These are phyloP conservation scores for Nineta flava DNA, from an alignment of 2,888 invertebrate species.

Conservation along the genomic window DNA sequence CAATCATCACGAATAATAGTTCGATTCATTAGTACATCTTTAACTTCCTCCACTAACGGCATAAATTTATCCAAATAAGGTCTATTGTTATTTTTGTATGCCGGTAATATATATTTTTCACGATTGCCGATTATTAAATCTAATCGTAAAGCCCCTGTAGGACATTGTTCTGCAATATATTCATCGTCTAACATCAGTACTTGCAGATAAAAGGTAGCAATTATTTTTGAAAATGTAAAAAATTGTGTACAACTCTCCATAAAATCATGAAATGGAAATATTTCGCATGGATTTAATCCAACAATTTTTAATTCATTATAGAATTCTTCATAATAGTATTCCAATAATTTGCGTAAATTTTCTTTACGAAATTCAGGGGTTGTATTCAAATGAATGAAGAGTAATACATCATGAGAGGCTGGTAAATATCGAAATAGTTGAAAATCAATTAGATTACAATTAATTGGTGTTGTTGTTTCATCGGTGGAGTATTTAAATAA, in stretches of 20 bases:
- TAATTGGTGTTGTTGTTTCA: too few relatives aligned
- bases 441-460: background rate
- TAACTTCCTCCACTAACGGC: background rate
- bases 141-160: background rate
- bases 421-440: background rate
- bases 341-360: background rate
- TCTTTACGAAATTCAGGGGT: background rate
- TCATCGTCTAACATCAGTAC: background rate
- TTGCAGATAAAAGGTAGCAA: background rate
- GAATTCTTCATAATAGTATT: background rate
- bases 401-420: background rate
- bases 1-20: background rate
- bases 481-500: constrained; percentile 31
- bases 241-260: background rate
- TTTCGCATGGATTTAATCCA: background rate
- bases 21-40: background rate
- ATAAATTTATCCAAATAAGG: background rate
- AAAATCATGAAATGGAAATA: background rate
- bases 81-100: background rate
- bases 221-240: background rate
- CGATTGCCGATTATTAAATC: background rate
- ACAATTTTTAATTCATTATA: background rate
- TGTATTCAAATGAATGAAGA: background rate
- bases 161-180: background rate
- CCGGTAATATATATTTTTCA: background rate